phyloP scores from a whole-genome alignment of 2,113 vertebrate genomes.

The Lamprologus ornatipinnis region DNA sequence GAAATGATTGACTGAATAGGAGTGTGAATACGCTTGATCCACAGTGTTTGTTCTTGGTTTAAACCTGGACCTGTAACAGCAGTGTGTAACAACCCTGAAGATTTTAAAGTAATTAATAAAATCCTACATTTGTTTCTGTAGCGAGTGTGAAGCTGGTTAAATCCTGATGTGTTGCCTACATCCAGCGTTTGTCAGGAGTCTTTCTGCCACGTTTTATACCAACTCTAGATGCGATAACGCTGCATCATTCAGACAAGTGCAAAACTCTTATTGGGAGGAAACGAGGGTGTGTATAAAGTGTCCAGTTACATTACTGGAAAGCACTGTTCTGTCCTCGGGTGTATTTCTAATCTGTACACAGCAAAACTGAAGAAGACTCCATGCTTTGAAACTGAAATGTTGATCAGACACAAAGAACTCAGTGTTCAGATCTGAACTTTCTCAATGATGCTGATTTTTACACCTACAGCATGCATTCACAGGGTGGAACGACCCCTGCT shows the following conservation, averaged over 20 bases:
- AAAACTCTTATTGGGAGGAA: background rate
- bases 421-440: background rate
- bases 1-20: background rate
- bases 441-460: background rate
- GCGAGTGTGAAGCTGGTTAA: background rate
- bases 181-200: background rate
- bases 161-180: background rate
- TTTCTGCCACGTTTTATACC: background rate
- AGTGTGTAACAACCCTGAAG: background rate
- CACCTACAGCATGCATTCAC: background rate
- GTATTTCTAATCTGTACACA: background rate
- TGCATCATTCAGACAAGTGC: background rate
- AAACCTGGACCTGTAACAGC: background rate
- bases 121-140: background rate
- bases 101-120: background rate
- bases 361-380: background rate
- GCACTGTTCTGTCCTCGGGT: background rate
- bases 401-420: background rate
- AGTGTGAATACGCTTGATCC: accelerated
- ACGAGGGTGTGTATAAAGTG: background rate
- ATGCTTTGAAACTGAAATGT: background rate
- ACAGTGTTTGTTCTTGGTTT: background rate
- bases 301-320: background rate
- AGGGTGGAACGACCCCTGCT: background rate
- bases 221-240: accelerated